Conservation (phyloP, 2,888 invertebrate genomes). For the Ectropis crepuscularia region DNA sequence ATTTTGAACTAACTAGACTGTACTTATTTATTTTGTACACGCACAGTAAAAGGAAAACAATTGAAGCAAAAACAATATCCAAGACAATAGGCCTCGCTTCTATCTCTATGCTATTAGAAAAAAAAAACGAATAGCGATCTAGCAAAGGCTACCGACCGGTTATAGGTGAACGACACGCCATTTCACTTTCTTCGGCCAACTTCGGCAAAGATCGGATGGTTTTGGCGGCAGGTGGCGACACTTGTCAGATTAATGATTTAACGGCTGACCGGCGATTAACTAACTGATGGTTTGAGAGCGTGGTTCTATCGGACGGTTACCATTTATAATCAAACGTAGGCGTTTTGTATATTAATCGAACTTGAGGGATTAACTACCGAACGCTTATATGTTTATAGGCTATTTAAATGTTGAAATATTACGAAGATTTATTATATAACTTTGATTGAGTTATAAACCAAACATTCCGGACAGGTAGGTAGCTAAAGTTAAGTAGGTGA, state of each 20-base stretch:
- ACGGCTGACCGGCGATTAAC: constrained; percentile 7
- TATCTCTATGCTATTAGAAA: constrained; percentile 12
- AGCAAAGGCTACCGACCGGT: constrained; percentile 43
- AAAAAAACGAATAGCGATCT: constrained; percentile 30
- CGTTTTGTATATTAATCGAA: constrained; percentile 7
- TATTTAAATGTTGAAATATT: constrained; percentile 24
- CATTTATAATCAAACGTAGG: constrained; percentile 12
- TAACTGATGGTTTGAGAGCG: constrained; percentile 12
- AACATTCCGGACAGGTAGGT: too few species aligned
- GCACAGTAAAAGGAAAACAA: constrained; percentile 26
- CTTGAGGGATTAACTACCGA: constrained; percentile 17
- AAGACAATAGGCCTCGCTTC: constrained; percentile 35
- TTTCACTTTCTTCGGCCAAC: constrained; percentile 69
- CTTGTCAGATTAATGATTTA: constrained; percentile 40
- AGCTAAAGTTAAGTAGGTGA: too few species aligned
- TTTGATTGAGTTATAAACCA: neutral
- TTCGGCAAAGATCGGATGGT: constrained; percentile 37
- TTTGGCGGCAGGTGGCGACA: constrained; percentile 65
- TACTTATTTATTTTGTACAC: constrained; percentile 17
- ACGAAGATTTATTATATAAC: neutral
- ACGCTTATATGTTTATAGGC: constrained; percentile 25
- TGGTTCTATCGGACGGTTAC: constrained; percentile 14
- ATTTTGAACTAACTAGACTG: constrained; percentile 15
- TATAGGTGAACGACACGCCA: constrained; percentile 69
- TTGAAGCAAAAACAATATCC: constrained; percentile 25